phyloP scores from a whole-genome alignment of 2,888 invertebrate genomes.

The Baccha elongata region DNA sequence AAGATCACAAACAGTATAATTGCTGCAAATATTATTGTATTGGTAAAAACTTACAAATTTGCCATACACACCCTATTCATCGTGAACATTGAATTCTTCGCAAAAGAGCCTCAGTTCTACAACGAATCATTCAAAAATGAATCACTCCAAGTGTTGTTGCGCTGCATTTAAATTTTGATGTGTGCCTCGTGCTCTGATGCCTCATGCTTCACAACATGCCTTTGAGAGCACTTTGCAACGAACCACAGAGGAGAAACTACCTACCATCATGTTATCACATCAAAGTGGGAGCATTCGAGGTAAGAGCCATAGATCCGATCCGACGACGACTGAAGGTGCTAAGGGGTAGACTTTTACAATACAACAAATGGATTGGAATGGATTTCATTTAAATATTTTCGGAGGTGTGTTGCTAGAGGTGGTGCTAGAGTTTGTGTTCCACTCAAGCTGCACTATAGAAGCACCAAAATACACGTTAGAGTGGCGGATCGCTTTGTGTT shows the following conservation, averaged over 20 bases:
- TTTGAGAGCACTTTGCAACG: slow-evolving; percentile 11
- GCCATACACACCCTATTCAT: too few relatives aligned
- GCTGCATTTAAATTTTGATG: slow-evolving; percentile 52
- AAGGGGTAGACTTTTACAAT: slow-evolving; percentile 23
- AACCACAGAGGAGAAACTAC: background rate
- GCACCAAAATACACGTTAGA: background rate
- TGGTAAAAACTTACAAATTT: too few relatives aligned
- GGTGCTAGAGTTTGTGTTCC: background rate
- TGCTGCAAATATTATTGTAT: too few relatives aligned
- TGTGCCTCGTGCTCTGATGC: slow-evolving; percentile 40
- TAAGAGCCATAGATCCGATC: slow-evolving; percentile 46
- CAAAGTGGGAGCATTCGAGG: slow-evolving; percentile 66
- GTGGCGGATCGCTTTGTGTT: slow-evolving; percentile 33
- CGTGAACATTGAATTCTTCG: too few relatives aligned
- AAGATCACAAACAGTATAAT: too few relatives aligned
- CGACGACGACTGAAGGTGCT: background rate
- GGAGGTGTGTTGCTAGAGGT: slow-evolving; percentile 19
- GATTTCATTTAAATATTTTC: slow-evolving; percentile 56
- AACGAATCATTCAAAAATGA: slow-evolving; percentile 24
- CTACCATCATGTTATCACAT: slow-evolving; percentile 55
- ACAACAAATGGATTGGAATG: slow-evolving; percentile 47
- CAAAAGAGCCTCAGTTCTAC: too few relatives aligned
- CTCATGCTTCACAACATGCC: slow-evolving; percentile 64
- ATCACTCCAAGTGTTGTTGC: slow-evolving; percentile 35
- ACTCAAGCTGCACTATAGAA: background rate